Evolutionary conservation across 1,140 invertebrate genomes (phyloP).

Genomic region (Drosophila pallidifrons): DNA sequence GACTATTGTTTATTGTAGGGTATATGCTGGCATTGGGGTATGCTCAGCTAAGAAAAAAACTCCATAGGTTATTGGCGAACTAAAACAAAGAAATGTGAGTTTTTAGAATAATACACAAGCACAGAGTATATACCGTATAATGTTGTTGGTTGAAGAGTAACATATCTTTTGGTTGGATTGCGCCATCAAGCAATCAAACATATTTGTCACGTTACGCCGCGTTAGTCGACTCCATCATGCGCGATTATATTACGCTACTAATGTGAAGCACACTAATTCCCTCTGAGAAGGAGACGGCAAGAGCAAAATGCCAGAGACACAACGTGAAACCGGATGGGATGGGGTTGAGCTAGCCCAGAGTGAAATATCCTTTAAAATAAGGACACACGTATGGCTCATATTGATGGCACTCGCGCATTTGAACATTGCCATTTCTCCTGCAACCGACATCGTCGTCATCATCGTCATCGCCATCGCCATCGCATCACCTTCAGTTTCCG

Average conservation of each 20-base stretch:
- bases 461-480: not conserved
- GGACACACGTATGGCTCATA: constrained; percentile 20
- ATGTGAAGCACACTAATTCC: constrained; percentile 24
- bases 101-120: too few relatives aligned
- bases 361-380: constrained; percentile 25
- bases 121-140: too few relatives aligned
- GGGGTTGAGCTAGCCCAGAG: not conserved
- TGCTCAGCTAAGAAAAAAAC: not conserved
- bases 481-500: constrained; percentile 12
- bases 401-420: constrained; percentile 33
- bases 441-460: not conserved
- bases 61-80: too few relatives aligned
- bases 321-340: not conserved
- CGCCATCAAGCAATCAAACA: constrained; percentile 6
- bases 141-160: not conserved
- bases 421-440: not conserved
- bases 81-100: too few relatives aligned
- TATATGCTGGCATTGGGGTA: not conserved
- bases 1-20: not conserved
- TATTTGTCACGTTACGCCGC: constrained; percentile 26
- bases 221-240: constrained; percentile 12
- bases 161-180: constrained; percentile 2
- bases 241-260: constrained; percentile 22
- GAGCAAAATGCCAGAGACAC: not conserved
- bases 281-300: not conserved